These are phyloP conservation scores for Otocyon megalotis DNA, from an alignment of 2,113 vertebrate species.

Conservation along the genomic window DNA sequence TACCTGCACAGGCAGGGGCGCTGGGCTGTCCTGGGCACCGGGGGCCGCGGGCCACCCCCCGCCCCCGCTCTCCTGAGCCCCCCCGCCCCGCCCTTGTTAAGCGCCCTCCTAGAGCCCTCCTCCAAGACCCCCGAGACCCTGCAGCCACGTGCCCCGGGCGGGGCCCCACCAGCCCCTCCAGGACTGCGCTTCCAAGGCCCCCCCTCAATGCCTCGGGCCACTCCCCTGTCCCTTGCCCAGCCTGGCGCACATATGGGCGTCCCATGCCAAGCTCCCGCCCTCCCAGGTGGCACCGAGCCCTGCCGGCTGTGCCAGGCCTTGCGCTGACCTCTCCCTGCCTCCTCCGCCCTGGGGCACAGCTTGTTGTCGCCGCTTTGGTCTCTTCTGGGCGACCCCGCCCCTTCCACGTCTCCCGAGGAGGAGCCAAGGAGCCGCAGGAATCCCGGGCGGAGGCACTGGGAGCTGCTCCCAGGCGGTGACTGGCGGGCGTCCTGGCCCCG, in stretches of 20 bases:
- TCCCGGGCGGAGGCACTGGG: neutral
- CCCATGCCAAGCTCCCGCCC: neutral
- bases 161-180: neutral
- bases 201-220: no score
- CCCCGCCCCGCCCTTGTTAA: neutral
- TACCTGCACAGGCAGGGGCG: fast-evolving
- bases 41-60: neutral
- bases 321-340: conserved; percentile 60
- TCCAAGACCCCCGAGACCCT: no score
- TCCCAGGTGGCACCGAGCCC: conserved; percentile 1
- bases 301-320: neutral
- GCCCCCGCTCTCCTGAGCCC: neutral
- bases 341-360: neutral
- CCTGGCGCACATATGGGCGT: neutral
- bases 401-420: neutral
- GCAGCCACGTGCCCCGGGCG: fast-evolving
- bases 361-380: conserved; percentile 20
- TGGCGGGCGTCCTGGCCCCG: fast-evolving
- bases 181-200: neutral
- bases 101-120: neutral
- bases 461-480: neutral
- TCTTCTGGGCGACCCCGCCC: neutral
- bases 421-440: neutral
- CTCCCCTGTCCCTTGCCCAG: neutral
- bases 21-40: neutral